Base-by-base conservation (phyloP, 2,797 vertebrate species). In the Nannoperca obscura region DNA sequence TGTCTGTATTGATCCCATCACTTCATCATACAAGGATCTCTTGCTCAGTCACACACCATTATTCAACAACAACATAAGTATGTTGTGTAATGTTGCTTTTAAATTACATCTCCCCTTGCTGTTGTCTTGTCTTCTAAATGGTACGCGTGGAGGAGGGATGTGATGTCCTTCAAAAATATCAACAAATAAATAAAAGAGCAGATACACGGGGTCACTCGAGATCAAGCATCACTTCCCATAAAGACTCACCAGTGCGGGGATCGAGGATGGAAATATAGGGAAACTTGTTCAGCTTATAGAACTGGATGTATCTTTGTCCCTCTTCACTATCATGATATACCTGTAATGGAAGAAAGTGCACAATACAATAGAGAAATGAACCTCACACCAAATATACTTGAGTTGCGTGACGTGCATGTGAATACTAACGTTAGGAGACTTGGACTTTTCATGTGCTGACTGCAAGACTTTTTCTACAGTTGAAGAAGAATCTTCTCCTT, bases 311-410 rank as follows among this genome's bases (percentile, higher is more conserved):
- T 91, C 98, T 94, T 94, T 99, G 98, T 73, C 98, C 98, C 88
- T 99, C 98, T 91, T 99, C 98, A 55, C 98, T 99, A 90, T 99
- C 98, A 6, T 99, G 98, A 90, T 99, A 99, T 58, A 99, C 98
- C 98, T 99, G 86, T 9, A 64, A 81, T 68, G 86, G 84, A 14
- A 76, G 36, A 86, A 71, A 73, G 67, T 3, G 17, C 27, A 91
- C 13, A n/a, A 44, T 8, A 38, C 11, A 40, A 44, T 1, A 4
- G 7, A 52, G 13, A 66, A 14, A 55, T 40, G 5, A 58, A 76
- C 3, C 3, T 22, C 5, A 50, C 49, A 52, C 6, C 4, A 20
- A 8, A 19, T 12, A 24, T 2, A 17, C 44, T 13, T 52, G 0
- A 40, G 53, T 0, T 52, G 7, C 57, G 32, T 14, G 5, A 42